Conservation (phyloP, 92 coral and sea anemone species). For the Diadumene lineata region DNA sequence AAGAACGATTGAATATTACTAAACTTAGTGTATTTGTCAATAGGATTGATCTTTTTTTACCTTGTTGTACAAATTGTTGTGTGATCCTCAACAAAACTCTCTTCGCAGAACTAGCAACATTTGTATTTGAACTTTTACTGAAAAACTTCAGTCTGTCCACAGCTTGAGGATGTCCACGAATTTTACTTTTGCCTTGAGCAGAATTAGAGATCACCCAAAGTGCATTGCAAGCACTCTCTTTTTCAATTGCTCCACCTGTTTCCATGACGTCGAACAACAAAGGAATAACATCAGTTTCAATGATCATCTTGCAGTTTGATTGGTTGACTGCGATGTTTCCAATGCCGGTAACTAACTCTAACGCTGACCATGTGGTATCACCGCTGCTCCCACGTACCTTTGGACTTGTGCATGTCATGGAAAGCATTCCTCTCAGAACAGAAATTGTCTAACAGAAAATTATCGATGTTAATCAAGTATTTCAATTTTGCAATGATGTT, state of each 20-base stretch:
- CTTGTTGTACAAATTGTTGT: constrained; percentile 27
- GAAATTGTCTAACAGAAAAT: constrained; percentile 28
- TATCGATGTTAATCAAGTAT: too few relatives aligned
- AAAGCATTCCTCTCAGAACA: constrained; percentile 48
- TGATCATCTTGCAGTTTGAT: constrained; percentile 48
- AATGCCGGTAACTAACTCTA: constrained; percentile 63
- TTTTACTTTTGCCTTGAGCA: constrained; percentile 40
- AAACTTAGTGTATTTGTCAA: not conserved
- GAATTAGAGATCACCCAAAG: constrained; percentile 63
- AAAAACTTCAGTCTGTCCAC: constrained; percentile 39
- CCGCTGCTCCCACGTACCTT: constrained; percentile 40
- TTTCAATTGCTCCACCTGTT: constrained; percentile 59
- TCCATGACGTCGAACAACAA: constrained; percentile 43
- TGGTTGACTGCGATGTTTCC: constrained; percentile 64
- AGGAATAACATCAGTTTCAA: constrained; percentile 58
- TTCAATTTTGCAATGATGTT: too few relatives aligned
- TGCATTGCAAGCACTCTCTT: constrained; percentile 71
- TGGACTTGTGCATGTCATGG: constrained; percentile 36
- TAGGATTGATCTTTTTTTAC: not conserved
- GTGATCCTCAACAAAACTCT: constrained; percentile 55
- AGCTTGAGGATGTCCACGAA: constrained; percentile 48
- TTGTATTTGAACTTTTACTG: constrained; percentile 41
- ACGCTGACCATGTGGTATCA: constrained; percentile 55
- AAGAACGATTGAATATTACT: not conserved
- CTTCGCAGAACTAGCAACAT: constrained; percentile 58